Base-by-base conservation (phyloP, 2,888 invertebrate species). In the Aphrophora alni region DNA sequence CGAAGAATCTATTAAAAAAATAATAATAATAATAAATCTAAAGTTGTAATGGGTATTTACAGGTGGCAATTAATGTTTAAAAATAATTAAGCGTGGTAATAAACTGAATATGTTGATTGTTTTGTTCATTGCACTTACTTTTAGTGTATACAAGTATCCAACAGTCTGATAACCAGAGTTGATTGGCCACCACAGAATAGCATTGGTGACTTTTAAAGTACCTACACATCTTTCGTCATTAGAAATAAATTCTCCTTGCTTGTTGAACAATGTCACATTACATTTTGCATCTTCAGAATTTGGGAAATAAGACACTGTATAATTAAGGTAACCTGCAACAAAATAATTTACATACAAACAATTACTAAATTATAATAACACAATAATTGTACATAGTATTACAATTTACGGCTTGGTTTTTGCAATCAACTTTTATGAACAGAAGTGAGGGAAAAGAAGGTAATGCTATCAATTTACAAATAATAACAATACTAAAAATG, bases 101-200 rank as follows among this genome's bases (percentile, higher is more conserved):
- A n/a, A n/a, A n/a, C n/a, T n/a, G n/a, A n/a, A n/a, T 68, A 68
- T 68, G 68, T 68, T n/a, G 3, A 21, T 68, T 12, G 68, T 70
- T 21, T 12, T 70, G 25, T 26, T 14, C 2, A 26, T 8, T 28
- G 27, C 12, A 80, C 78, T 71, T 81, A 86, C 86, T 81, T 85
- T 81, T 12, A 86, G 78, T 17, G 82, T 85, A 79, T 86, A 86
- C 10, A 85, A 81, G 74, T 85, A 84, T 24, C 85, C 86, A 8
- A 84, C 84, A 3, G 78, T 59, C 8, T 76, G 75, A 17, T 83
- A 78, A 28, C 83, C 77, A 72, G 83, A 84, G 59, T 81, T 79
- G 33, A 82, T 77, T 33, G 86, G 85, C 86, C 86, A 86, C 86
- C 86, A 86, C 10, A 85, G 82, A 5, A 82, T 84, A 17, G 84